Conservation (phyloP, 2,113 vertebrate species). For the Otis tarda region DNA sequence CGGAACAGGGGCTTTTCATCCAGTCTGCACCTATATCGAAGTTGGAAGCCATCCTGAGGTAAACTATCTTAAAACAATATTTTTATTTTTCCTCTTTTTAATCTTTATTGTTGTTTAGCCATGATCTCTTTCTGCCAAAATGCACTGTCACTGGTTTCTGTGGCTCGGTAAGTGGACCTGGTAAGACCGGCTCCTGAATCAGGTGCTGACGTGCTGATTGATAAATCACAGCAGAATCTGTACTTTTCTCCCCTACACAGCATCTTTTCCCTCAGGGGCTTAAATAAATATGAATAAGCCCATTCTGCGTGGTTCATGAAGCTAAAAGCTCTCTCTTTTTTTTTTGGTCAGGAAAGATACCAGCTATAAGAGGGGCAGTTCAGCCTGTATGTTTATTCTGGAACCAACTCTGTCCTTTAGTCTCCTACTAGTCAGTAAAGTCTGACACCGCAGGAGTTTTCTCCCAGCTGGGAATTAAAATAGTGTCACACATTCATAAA, state of each 20-base stretch:
- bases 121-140: neutral
- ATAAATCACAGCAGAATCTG: constrained; percentile 25
- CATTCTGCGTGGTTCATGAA: neutral
- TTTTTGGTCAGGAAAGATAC: neutral
- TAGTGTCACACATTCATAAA: neutral
- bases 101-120: neutral
- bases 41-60: constrained; percentile 94
- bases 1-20: constrained; percentile 96
- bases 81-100: neutral
- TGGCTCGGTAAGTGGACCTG: neutral
- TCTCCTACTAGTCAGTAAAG: neutral
- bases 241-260: neutral
- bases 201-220: constrained; percentile 44
- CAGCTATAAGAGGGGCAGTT: neutral
- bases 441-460: neutral
- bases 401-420: neutral
- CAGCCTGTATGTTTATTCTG: neutral
- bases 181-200: constrained; percentile 17
- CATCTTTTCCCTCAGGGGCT: neutral
- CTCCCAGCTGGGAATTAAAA: constrained; percentile 1
- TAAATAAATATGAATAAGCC: neutral
- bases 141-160: neutral
- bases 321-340: neutral
- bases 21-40: constrained; percentile 92
- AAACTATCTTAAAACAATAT: constrained; percentile 54